Percentiles rank a stretch among this genome's conserved stretches.
Conservation (phyloP, 2,888 invertebrate species). For the Cynaeus angustus region DNA sequence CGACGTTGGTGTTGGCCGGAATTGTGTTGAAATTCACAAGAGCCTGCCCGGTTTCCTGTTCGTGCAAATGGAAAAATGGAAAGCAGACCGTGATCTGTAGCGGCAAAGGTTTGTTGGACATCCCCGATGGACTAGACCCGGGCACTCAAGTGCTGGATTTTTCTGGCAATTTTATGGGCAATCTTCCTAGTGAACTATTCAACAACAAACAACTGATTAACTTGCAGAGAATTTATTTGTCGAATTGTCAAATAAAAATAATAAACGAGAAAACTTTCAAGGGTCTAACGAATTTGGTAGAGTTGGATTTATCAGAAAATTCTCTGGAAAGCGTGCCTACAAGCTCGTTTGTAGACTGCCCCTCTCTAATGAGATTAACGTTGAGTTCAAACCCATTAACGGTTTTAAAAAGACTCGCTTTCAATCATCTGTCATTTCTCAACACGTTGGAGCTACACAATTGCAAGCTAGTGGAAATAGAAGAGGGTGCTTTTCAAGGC, state of each 20-base stretch:
- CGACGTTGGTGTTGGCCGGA: slow-evolving; percentile 19
- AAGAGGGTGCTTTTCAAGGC: slow-evolving; percentile 87
- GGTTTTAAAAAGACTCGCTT: slow-evolving; percentile 81
- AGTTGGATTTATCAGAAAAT: slow-evolving; percentile 90
- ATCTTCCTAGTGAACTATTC: slow-evolving; percentile 86
- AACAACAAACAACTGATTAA: slow-evolving; percentile 86
- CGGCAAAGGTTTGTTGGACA: slow-evolving; percentile 81
- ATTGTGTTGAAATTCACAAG: slow-evolving; percentile 24
- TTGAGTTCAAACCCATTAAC: slow-evolving; percentile 89
- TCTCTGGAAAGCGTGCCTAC: slow-evolving; percentile 85
- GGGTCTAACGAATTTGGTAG: slow-evolving; percentile 90
- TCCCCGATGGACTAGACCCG: slow-evolving; percentile 86
- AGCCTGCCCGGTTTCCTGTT: slow-evolving; percentile 85
- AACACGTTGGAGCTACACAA: slow-evolving; percentile 84
- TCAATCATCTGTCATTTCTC: slow-evolving; percentile 83
- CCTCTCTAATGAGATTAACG: slow-evolving; percentile 87
- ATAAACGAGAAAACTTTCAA: slow-evolving; percentile 88
- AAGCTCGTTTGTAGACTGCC: slow-evolving; percentile 84
- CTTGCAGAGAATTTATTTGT: slow-evolving; percentile 89
- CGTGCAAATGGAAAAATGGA: slow-evolving; percentile 94
- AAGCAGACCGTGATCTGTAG: slow-evolving; percentile 93
- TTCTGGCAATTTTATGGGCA: slow-evolving; percentile 86
- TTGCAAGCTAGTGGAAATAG: slow-evolving; percentile 85
- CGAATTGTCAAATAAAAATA: slow-evolving; percentile 84
- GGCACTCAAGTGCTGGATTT: slow-evolving; percentile 93